Conservation (phyloP, 2,888 invertebrate species). For the Dryocosmus kuriphilus region DNA sequence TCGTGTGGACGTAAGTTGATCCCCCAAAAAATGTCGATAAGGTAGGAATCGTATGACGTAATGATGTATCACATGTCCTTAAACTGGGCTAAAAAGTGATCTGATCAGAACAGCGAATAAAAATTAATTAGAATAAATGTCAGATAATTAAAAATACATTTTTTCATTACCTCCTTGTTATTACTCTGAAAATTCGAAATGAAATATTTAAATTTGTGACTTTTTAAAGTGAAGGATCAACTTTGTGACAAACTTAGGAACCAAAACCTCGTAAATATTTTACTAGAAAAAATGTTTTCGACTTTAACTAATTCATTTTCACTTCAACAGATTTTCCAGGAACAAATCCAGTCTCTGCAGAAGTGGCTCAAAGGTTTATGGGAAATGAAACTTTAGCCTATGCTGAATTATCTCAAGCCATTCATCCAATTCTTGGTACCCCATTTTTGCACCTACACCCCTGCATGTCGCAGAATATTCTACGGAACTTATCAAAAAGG, state of each 20-base stretch:
- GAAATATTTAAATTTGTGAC: too few relatives aligned
- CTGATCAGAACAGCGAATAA: slow-evolving; percentile 10
- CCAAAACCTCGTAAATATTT: neutral
- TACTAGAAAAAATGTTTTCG: neutral
- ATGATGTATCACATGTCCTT: too few relatives aligned
- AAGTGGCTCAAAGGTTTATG: slow-evolving; percentile 66
- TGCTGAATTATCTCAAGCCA: slow-evolving; percentile 72
- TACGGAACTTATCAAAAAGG: slow-evolving; percentile 68
- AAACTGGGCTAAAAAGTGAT: slow-evolving; percentile 64
- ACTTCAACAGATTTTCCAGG: slow-evolving; percentile 70
- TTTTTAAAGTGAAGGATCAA: too few relatives aligned
- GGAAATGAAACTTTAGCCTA: slow-evolving; percentile 62
- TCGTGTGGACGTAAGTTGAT: too few relatives aligned
- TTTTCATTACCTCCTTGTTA: neutral
- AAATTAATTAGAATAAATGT: slow-evolving; percentile 7
- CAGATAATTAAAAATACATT: neutral
- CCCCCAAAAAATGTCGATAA: too few relatives aligned
- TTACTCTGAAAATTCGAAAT: neutral
- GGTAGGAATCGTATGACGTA: too few relatives aligned
- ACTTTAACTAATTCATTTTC: slow-evolving; percentile 34
- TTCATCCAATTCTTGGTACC: slow-evolving; percentile 72
- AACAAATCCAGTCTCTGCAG: slow-evolving; percentile 68
- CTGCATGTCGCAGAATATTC: slow-evolving; percentile 70
- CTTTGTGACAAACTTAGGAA: neutral
- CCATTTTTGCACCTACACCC: slow-evolving; percentile 73